Base-by-base conservation (phyloP, 1,140 invertebrate genomes). In the Atta colombica region DNA sequence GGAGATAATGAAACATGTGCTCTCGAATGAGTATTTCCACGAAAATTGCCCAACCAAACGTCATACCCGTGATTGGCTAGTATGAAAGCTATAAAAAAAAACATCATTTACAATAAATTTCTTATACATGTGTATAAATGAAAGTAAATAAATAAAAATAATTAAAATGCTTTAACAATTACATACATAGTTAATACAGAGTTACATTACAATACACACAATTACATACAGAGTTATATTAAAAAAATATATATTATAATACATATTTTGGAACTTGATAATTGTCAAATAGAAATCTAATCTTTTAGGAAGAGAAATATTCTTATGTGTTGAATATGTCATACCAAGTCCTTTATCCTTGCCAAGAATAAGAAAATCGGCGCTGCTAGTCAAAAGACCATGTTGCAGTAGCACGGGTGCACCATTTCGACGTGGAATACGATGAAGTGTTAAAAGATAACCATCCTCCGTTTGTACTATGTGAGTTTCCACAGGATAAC, bases 401-500 rank as follows among this genome's bases (percentile, higher is more conserved):
- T 98, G 98, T 93, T 97, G 97, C 3, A 98, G 74, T 63, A 96
- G 95, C 5, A 97, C 95, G 0, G 96, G 94, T 45, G 93, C 91
- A n/a, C 58, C 49, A 3, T 89, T 77, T 93, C 95, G 61, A 94
- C 94, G 91, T 1, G 97, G 97, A 88, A 98, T 98, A 60, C 97
- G 96, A 89, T 98, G 97, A 39, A 98, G 72, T 0, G 96, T 96
- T 5, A 98, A 93, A 21, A 98, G 94, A 92, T 97, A 98, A 18
- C 97, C 97, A 92, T 98, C 97, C 58, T 96, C 94, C 0, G 97
- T 98, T 21, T 95, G 91, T 0, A 97, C 95, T 0, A 96, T 94
- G 91, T 98, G 97, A 1, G 96, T 96, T 94, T 98, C 97, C 0
- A 96, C 95, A 0, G 94, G 94, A 93, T 98, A 98, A 65, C 97